A percentile compares a stretch with the other conserved stretches of the same genome.
phyloP scores from a whole-genome alignment of 2,113 vertebrate species.

The Alectura lathami region DNA sequence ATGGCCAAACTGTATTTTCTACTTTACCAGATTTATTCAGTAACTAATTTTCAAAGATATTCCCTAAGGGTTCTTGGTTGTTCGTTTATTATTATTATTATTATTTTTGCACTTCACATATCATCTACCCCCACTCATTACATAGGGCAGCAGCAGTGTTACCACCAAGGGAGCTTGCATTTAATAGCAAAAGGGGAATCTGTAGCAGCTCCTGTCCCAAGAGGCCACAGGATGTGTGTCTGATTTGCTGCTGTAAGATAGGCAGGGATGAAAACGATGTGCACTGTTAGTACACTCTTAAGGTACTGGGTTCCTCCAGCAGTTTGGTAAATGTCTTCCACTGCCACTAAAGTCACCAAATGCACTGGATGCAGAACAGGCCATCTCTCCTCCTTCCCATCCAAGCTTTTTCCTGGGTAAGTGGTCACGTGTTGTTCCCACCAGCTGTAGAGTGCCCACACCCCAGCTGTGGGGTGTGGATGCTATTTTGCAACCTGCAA shows the following conservation, averaged over 20 bases:
- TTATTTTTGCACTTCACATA: not conserved
- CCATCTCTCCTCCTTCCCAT: not conserved
- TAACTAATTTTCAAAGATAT: constrained; percentile 42
- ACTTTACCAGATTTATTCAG: not conserved
- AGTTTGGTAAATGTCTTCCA: not conserved
- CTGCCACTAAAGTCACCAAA: not conserved
- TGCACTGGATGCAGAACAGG: not conserved
- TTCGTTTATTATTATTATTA: not conserved
- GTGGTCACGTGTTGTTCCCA: not conserved
- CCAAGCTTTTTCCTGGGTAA: not conserved
- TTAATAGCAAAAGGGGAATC: constrained; percentile 22
- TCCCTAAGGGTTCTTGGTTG: not conserved
- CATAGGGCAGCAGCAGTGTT: not conserved
- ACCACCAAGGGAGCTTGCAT: constrained; percentile 27
- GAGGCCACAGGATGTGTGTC: not conserved
- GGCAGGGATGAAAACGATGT: constrained; percentile 32
- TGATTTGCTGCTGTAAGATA: constrained; percentile 37
- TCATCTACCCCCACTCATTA: not conserved
- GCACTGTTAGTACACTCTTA: not conserved
- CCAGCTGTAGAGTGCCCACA: not conserved
- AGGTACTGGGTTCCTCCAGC: not conserved
- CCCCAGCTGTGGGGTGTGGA: not conserved
- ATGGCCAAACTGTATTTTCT: not conserved
- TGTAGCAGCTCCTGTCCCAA: not conserved
- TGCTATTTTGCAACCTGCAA: not conserved